phyloP scores from a whole-genome alignment of 2,113 vertebrate species.

The Nothoprocta pentlandii region DNA sequence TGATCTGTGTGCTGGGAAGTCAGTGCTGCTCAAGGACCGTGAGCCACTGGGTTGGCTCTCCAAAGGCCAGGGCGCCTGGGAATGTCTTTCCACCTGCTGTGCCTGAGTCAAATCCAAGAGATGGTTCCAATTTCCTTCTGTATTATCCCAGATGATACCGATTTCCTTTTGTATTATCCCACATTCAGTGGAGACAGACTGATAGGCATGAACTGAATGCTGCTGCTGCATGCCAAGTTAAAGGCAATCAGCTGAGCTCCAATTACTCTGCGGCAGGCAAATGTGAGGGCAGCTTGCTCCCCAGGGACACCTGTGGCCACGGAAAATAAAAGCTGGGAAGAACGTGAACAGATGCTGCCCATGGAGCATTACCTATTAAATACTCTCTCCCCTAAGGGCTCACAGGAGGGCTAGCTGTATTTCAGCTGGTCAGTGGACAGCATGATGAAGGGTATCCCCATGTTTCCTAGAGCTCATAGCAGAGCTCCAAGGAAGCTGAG shows the following conservation, averaged over 20 bases:
- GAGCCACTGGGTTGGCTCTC: not conserved
- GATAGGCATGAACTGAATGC: not conserved
- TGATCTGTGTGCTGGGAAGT: not conserved
- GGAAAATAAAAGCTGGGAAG: not conserved
- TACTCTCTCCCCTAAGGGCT: not conserved
- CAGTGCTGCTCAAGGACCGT: not conserved
- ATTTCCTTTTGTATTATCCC: not conserved
- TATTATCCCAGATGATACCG: not conserved
- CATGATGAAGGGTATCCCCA: not conserved
- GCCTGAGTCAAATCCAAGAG: not conserved
- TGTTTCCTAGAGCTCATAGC: not conserved
- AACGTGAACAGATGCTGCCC: not conserved
- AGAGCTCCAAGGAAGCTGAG: not conserved
- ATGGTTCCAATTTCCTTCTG: not conserved
- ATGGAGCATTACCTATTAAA: not conserved
- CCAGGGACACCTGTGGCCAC: not conserved
- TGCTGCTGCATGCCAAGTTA: not conserved
- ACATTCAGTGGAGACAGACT: not conserved
- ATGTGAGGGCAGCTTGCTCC: not conserved
- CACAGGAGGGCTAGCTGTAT: not conserved
- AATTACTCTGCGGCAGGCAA: not conserved
- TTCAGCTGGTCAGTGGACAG: not conserved
- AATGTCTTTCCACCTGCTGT: not conserved
- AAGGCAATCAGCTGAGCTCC: not conserved
- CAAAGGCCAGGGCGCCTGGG: not conserved